Evolutionary conservation across 2,888 invertebrate species (phyloP), one percentile per base, ranked within the genome.

Genomic region (Nasonovia ribisnigri): DNA sequence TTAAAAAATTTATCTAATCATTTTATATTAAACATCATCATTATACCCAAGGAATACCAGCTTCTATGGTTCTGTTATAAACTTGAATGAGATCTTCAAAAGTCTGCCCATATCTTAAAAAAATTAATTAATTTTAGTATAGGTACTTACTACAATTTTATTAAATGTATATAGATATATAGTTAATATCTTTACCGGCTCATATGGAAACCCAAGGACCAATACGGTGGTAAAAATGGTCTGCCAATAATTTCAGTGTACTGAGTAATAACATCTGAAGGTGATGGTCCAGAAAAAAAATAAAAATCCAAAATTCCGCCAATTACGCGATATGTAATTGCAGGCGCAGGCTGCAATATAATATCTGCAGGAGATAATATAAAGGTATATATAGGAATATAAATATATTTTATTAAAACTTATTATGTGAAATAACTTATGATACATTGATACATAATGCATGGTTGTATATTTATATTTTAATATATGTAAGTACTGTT

Each of bases 201-300:
- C 51, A 98, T 96, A 96, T 98, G 98, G 96, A 98, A 98, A 1
- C 98, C 99, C 0, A 99, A 96, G 0, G 97, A 96, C 98, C 98
- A 99, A 95, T 98, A 98, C 0, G 98, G 98, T 1, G 98, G 98
- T 96, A 98, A 96, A 95, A 97, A 97, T 0, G 98, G 98, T 94
- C 97, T 96, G 0, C 98, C 98, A 24, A 98, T 96, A 10, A 98
- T 95, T 94, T 96, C 96, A 0, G 97, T 96, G 95, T 97, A 98
- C 95, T 98, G 97, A 43, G 96, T 95, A 1, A 97, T 96, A 16
- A 98, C 98, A 54, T 97, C 97, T 6, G 96, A 95, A 0, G 98
- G 98, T 0, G 97, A 96, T 0, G 98, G 98, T 0, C 98, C 98
- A 95, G 97, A 95, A 95, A 98, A 97, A 94, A 98, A 96, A 95